Conservation (phyloP, 1,140 invertebrate species). For the Pseudomyrmex dendroicus region DNA sequence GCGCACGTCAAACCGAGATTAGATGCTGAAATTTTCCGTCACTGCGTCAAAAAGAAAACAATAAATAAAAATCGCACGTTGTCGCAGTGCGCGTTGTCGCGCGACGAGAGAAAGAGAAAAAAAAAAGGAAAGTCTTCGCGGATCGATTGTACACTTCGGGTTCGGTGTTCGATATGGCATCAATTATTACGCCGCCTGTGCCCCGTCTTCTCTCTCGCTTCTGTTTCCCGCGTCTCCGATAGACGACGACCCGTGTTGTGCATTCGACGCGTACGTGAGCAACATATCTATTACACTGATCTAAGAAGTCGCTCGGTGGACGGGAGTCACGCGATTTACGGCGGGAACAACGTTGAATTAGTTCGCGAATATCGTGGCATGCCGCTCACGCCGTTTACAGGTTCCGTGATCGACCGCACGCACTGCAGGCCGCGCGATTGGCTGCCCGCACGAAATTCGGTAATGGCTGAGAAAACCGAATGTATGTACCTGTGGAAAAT, state of each 20-base stretch:
- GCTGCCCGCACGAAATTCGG: not conserved
- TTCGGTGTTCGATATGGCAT: constrained; percentile 43
- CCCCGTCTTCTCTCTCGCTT: constrained; percentile 10
- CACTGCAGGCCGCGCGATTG: not conserved
- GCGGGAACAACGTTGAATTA: constrained; percentile 52
- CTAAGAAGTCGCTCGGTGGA: constrained; percentile 73
- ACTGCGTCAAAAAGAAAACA: not conserved
- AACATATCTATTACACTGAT: constrained; percentile 74
- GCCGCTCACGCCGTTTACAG: constrained; percentile 42
- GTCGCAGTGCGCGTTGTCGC: not conserved
- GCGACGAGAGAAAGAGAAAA: not conserved
- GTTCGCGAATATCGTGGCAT: constrained; percentile 50
- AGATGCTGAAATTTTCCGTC: not conserved
- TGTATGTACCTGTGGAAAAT: not conserved
- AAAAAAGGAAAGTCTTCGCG: not conserved
- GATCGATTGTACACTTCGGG: constrained; percentile 45
- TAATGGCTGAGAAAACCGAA: not conserved
- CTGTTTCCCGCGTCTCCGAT: constrained; percentile 51
- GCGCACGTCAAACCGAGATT: too few species aligned
- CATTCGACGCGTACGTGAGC: constrained; percentile 75
- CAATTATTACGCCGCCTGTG: constrained; percentile 62
- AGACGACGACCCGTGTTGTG: constrained; percentile 70
- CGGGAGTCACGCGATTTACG: constrained; percentile 69
- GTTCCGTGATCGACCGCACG: constrained; percentile 32
- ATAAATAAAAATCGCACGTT: not conserved